These are phyloP conservation scores for Siniperca chuatsi DNA, from an alignment of 2,113 vertebrate species.

Conservation along the genomic window DNA sequence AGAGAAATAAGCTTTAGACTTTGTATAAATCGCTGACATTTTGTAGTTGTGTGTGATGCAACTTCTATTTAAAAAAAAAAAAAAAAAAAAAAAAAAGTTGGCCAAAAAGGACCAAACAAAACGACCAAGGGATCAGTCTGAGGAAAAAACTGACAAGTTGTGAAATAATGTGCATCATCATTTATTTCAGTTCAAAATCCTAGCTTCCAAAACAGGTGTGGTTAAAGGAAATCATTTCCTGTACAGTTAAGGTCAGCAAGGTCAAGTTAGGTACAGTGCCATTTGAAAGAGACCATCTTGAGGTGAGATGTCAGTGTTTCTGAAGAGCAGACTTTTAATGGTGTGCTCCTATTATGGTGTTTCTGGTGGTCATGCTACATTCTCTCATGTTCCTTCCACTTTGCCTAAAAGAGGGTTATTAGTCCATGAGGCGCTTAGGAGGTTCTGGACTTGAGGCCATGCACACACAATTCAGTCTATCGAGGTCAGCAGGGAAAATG, in stretches of 20 bases:
- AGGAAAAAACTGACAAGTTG: conserved; percentile 52
- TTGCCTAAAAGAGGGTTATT: conserved; percentile 53
- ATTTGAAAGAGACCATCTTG: conserved; percentile 68
- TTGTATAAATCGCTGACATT: neutral
- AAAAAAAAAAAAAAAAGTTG: neutral
- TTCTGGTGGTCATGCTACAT: conserved; percentile 80
- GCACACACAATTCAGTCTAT: conserved; percentile 66
- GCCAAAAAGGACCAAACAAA: neutral
- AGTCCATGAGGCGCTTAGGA: conserved; percentile 65
- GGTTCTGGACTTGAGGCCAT: conserved; percentile 71
- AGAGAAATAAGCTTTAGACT: neutral
- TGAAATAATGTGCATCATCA: conserved; percentile 89
- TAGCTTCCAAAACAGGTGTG: conserved; percentile 85
- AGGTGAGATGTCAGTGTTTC: conserved; percentile 63
- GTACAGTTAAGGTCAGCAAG: conserved; percentile 82
- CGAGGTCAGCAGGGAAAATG: conserved; percentile 60
- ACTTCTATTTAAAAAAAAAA: neutral
- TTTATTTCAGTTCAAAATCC: conserved; percentile 97
- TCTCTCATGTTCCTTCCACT: conserved; percentile 62
- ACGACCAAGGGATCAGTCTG: neutral
- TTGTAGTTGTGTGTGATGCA: neutral
- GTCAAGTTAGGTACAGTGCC: conserved; percentile 79
- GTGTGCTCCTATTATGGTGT: conserved; percentile 67
- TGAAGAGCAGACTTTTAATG: conserved; percentile 55
- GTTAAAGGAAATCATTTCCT: conserved; percentile 81